Evolutionary conservation across 2,113 vertebrate genomes (phyloP).

Genomic region (Anthoscopus minutus): DNA sequence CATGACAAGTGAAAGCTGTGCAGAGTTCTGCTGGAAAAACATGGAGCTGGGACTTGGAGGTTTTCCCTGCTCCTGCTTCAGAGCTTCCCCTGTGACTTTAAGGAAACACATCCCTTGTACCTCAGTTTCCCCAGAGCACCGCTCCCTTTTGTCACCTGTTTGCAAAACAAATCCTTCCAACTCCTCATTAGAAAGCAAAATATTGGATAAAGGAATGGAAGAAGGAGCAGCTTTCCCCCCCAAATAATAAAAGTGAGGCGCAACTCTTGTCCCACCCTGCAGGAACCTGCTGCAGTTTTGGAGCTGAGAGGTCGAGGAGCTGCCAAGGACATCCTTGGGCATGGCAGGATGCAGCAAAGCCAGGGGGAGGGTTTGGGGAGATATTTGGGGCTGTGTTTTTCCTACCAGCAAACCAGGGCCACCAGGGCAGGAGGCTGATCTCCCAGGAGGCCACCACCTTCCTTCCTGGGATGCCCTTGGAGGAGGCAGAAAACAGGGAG

Average conservation of each 20-base stretch:
- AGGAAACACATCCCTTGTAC: neutral
- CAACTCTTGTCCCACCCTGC: rapidly evolving
- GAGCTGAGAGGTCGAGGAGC: rapidly evolving
- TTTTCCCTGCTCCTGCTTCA: neutral
- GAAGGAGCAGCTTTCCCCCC: neutral
- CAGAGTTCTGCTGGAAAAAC: neutral
- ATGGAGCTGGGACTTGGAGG: neutral
- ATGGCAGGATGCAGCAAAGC: neutral
- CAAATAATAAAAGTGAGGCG: rapidly evolving
- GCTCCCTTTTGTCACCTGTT: neutral
- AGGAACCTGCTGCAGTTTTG: neutral
- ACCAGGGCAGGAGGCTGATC: rapidly evolving
- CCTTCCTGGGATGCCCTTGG: neutral
- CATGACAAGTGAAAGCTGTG: neutral
- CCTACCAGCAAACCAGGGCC: neutral
- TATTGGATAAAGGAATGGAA: neutral
- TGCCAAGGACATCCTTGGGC: neutral
- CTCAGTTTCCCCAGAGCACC: neutral
- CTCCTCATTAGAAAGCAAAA: neutral
- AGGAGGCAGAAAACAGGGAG: neutral
- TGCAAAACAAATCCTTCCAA: neutral
- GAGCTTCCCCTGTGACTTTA: rapidly evolving
- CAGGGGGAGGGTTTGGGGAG: rapidly evolving
- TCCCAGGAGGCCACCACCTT: neutral
- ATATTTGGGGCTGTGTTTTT: neutral